Conservation (phyloP, 2,797 vertebrate species). For the Phaenicophaeus curvirostris region DNA sequence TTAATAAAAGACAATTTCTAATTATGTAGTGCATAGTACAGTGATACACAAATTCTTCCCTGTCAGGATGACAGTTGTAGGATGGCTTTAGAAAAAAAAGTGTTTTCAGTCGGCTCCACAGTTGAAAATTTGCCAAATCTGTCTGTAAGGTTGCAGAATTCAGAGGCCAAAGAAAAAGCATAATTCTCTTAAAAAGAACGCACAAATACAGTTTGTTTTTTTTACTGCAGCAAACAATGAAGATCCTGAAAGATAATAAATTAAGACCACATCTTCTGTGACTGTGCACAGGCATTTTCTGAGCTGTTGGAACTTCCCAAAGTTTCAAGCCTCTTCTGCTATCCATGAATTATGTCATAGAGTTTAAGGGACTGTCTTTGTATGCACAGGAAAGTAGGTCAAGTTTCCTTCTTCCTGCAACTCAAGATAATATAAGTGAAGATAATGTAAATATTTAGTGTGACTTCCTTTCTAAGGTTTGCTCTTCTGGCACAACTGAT, state of each 20-base stretch:
- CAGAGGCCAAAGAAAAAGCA: neutral
- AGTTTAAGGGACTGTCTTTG: neutral
- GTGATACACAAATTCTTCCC: neutral
- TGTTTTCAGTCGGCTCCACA: neutral
- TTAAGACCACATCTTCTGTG: neutral
- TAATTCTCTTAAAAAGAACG: neutral
- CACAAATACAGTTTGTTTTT: neutral
- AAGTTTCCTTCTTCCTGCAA: conserved; percentile 3
- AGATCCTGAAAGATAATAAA: neutral
- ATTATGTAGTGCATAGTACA: neutral
- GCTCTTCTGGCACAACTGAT: neutral
- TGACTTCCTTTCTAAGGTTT: neutral
- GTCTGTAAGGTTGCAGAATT: neutral
- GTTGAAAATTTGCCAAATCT: conserved; percentile 6
- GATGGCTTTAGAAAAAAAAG: neutral
- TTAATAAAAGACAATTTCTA: neutral
- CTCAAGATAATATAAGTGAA: neutral
- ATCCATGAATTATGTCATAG: neutral
- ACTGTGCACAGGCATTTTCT: neutral
- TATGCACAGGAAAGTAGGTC: conserved; percentile 2
- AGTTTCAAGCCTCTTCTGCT: neutral
- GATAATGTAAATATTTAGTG: conserved; percentile 27
- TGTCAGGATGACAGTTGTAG: neutral
- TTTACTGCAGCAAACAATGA: neutral
- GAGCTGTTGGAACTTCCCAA: neutral